Conservation (phyloP, 2,113 vertebrate species). For the Ptychochromis oligacanthus region DNA sequence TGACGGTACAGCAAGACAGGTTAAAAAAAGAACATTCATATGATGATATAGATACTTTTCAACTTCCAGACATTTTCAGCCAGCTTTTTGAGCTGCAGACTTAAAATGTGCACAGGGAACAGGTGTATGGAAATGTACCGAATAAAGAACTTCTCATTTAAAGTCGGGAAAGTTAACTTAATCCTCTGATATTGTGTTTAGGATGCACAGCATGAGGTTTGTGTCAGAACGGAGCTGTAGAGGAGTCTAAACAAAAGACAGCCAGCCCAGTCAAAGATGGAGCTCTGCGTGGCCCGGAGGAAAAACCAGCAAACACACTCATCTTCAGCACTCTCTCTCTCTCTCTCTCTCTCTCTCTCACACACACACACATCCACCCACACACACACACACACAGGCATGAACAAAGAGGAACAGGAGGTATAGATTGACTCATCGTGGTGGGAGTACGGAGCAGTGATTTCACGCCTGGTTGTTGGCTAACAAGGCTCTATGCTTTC, state of each 20-base stretch:
- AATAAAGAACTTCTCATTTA: constrained; percentile 47
- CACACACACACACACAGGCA: constrained; percentile 38
- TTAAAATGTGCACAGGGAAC: constrained; percentile 17
- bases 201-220: constrained; percentile 66
- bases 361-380: constrained; percentile 16
- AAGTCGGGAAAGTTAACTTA: constrained; percentile 61
- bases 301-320: constrained; percentile 56
- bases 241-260: constrained; percentile 66
- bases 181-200: constrained; percentile 68
- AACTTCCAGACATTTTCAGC: background rate
- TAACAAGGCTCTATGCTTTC: constrained; percentile 70
- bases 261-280: constrained; percentile 60
- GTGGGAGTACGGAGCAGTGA: constrained; percentile 71
- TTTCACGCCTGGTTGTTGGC: constrained; percentile 76
- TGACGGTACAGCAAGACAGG: background rate
- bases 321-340: constrained; percentile 24
- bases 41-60: background rate
- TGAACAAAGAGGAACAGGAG: constrained; percentile 64
- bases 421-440: constrained; percentile 74
- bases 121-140: constrained; percentile 24
- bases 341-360: too few species aligned
- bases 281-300: constrained; percentile 67
- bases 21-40: background rate
- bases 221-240: constrained; percentile 55
- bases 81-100: background rate